These are phyloP conservation scores for Petrocephalus microphthalmus DNA, from an alignment of 2,113 vertebrate genomes.

Conservation along the genomic window DNA sequence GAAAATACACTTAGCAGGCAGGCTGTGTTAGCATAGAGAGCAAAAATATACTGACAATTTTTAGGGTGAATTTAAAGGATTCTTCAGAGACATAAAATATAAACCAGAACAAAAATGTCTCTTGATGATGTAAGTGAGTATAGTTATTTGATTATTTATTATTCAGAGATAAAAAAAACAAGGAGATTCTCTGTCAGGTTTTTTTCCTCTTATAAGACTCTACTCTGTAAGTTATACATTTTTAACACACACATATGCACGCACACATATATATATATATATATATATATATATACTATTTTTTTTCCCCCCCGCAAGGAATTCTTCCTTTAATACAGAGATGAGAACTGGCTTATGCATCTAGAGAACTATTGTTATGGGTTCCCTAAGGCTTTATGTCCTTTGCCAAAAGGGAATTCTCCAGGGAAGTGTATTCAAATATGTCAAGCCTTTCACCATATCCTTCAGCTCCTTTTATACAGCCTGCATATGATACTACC, in stretches of 20 bases:
- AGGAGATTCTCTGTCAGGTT: neutral
- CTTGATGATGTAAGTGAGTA: neutral
- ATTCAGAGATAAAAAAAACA: neutral
- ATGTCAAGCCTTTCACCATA: neutral
- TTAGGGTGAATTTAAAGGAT: neutral
- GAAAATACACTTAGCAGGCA: neutral
- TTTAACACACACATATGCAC: neutral
- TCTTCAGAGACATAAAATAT: neutral
- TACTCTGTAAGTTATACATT: neutral
- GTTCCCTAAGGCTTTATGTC: neutral
- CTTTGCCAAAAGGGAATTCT: neutral
- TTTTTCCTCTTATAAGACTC: neutral
- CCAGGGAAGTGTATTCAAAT: neutral
- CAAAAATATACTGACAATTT: neutral
- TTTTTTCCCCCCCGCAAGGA: neutral
- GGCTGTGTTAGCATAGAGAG: neutral
- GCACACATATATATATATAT: no score
- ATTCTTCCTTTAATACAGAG: neutral
- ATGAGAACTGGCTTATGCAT: neutral
- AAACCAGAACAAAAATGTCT: constrained; percentile 5
- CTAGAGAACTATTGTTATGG: neutral
- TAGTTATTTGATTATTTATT: neutral
- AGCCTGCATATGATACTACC: neutral
- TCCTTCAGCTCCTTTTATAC: neutral
- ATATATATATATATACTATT: neutral